phyloP scores from a whole-genome alignment of 2,113 vertebrate species.

The Antennarius striatus region DNA sequence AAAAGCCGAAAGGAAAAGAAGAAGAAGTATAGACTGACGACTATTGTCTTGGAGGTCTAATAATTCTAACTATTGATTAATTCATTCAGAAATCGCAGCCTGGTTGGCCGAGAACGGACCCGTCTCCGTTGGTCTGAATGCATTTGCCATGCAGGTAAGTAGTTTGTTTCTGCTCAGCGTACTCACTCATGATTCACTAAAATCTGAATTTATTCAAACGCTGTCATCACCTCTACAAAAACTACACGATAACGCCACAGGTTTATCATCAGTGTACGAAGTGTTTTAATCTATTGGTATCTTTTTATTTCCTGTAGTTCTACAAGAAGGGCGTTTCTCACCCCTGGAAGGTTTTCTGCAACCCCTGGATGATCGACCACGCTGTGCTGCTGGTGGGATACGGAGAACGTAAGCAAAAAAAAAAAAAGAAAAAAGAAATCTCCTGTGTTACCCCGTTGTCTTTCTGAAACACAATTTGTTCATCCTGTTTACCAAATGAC shows the following conservation, averaged over 20 bases:
- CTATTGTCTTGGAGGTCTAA: no score
- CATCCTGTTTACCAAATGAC: background rate
- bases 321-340: conserved; percentile 87
- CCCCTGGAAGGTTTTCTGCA: conserved; percentile 87
- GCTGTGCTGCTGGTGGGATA: conserved; percentile 90
- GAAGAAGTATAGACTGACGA: no score
- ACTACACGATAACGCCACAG: no score
- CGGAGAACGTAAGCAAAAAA: conserved; percentile 82
- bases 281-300: background rate
- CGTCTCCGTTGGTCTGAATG: conserved; percentile 89
- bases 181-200: background rate
- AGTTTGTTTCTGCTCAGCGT: background rate
- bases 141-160: conserved; percentile 91
- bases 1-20: no score
- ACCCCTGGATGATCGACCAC: conserved; percentile 90
- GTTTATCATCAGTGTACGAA: no score
- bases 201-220: background rate
- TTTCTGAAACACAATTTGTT: background rate
- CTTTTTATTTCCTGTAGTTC: conserved; percentile 75
- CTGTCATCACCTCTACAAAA: background rate
- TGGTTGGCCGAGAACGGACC: conserved; percentile 90
- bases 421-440: background rate
- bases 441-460: background rate
- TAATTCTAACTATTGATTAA: no score
- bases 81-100: conserved; percentile 82